phyloP scores from a whole-genome alignment of 2,113 vertebrate species.

The Sakesphorus luctuosus region DNA sequence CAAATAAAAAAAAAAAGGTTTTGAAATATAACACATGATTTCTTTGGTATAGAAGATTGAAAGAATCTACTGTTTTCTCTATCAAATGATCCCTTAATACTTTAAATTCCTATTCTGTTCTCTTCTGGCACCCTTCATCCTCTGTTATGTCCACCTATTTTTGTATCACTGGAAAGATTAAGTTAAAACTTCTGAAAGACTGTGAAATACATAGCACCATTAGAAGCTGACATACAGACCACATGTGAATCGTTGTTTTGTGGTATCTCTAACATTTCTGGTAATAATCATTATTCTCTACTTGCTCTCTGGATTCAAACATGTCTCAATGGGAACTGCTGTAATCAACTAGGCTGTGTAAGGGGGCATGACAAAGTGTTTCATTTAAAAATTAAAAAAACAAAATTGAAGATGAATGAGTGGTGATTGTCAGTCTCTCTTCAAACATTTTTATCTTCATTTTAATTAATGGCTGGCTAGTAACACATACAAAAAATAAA shows the following conservation, averaged over 20 bases:
- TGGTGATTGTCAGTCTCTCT: neutral
- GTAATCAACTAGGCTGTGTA: neutral
- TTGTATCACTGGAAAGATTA: neutral
- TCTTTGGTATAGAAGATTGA: neutral
- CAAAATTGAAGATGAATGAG: neutral
- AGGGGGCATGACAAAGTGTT: fast-evolving
- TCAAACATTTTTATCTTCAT: neutral
- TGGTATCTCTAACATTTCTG: neutral
- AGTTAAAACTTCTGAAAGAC: neutral
- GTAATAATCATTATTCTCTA: neutral
- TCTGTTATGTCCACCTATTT: neutral
- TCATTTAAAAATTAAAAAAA: neutral
- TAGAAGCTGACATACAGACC: neutral
- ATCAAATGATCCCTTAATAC: neutral
- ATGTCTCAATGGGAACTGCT: neutral
- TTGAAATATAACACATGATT: neutral
- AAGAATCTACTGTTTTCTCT: neutral
- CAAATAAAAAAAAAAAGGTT: fast-evolving
- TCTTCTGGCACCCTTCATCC: neutral
- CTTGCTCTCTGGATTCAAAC: neutral
- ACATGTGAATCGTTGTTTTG: neutral
- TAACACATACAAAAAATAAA: neutral
- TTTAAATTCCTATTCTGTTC: neutral
- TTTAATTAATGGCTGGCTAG: neutral
- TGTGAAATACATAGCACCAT: neutral